These are phyloP conservation scores for Athalia circularis DNA, from an alignment of 2,888 invertebrate genomes.

Conservation along the genomic window DNA sequence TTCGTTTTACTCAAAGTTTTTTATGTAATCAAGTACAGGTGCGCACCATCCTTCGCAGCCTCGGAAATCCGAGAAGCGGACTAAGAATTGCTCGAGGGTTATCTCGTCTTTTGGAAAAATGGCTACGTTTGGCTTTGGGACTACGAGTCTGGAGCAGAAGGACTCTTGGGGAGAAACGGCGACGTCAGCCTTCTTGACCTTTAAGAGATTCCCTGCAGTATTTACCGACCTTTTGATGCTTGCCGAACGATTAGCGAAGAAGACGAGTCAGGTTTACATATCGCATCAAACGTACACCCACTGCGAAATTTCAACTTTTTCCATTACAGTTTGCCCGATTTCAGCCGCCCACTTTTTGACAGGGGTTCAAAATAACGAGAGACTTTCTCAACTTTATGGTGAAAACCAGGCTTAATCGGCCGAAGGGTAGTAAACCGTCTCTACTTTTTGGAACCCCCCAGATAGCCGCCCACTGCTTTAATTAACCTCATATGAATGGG, in stretches of 20 bases:
- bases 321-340: not conserved
- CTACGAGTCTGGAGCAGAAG: not conserved
- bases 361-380: slow-evolving; percentile 13
- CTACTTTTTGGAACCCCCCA: not conserved
- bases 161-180: not conserved
- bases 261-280: not conserved
- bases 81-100: not conserved
- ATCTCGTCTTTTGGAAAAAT: not conserved
- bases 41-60: too few species aligned
- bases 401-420: slow-evolving; percentile 21
- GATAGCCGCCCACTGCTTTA: slow-evolving; percentile 12
- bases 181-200: slow-evolving; percentile 11
- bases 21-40: too few species aligned
- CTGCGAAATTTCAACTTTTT: slow-evolving; percentile 3
- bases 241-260: not conserved
- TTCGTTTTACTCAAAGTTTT: too few species aligned
- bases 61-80: not conserved
- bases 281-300: not conserved
- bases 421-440: slow-evolving; percentile 11
- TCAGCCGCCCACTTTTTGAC: slow-evolving; percentile 2
- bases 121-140: not conserved
- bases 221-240: slow-evolving; percentile 30
- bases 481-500: slow-evolving; percentile 26
- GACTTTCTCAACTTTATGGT: slow-evolving; percentile 13
- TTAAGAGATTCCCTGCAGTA: slow-evolving; percentile 9